Evolutionary conservation across 2,888 invertebrate species (phyloP).

Genomic region (Zhuqinia jingwanae): DNA sequence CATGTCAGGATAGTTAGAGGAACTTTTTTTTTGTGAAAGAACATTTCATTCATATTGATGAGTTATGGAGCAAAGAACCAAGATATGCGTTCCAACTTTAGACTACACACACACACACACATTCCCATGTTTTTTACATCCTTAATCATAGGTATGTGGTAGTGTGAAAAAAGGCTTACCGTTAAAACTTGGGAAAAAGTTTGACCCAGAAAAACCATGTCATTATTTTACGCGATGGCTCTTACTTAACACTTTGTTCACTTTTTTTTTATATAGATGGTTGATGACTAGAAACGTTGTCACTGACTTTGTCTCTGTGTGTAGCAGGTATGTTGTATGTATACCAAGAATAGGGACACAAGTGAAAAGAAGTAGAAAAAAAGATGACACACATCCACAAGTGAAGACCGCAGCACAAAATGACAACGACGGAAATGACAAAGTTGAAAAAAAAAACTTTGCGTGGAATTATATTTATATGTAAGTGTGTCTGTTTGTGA

Average conservation of each 20-base stretch:
- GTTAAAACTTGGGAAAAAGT: slow-evolving; percentile 24
- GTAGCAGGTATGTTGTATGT: no score
- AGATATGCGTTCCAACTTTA: no score
- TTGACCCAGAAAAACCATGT: slow-evolving; percentile 20
- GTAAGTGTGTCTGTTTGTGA: no score
- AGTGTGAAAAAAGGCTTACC: slow-evolving; percentile 9
- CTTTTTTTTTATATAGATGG: background rate
- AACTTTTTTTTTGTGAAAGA: no score
- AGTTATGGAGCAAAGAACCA: background rate
- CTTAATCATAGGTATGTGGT: background rate
- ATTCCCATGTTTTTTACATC: background rate
- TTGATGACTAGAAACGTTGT: background rate
- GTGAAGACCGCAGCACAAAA: background rate
- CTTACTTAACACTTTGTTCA: slow-evolving; percentile 21
- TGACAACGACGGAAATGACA: background rate
- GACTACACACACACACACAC: background rate
- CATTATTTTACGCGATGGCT: slow-evolving; percentile 28
- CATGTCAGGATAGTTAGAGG: no score
- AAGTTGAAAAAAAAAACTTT: slow-evolving; percentile 27
- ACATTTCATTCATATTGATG: slow-evolving; percentile 28
- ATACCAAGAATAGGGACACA: background rate
- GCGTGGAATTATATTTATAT: no score
- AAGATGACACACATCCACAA: background rate
- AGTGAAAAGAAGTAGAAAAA: background rate
- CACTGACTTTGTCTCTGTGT: background rate